Evolutionary conservation across 2,113 vertebrate species (phyloP), one percentile per base, ranked within the genome.

Genomic region (Misgurnus mizolepis): DNA sequence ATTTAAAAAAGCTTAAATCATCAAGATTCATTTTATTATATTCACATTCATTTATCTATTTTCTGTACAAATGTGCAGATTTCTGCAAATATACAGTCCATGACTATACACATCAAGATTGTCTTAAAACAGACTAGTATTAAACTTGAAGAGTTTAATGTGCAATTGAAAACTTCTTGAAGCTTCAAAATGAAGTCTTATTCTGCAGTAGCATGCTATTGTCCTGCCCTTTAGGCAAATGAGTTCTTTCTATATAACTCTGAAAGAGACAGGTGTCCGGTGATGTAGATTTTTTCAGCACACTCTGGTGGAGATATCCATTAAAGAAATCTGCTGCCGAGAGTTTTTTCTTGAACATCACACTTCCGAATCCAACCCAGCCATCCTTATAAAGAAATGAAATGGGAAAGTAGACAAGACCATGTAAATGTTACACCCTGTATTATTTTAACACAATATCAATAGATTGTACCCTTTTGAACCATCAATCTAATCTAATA

Each of bases 251-350:
- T 80, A 84, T 91, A 72, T 92, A 89, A 18, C 95, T 97, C 77
- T 94, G 85, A 89, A 99, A 98, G 65, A 83, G 88, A 80, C 92
- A 93, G 0, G 87, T 89, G 7, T 78, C 83, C 49, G 85, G 79
- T 1, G 1, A 14, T 0, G 49, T 67, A 0, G 86, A 55, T 64
- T 84, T 86, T 62, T 86, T 88, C 80, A 91, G 89, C 85, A 92
- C 83, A 80, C 88, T 94, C 2, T 86, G 90, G 67, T 99, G 97
- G 83, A 99, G 91, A 83, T 98, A 99, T 7, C 98, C 98, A 0
- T 99, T 99, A 84, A 97, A 95, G 90, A 99, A 99, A 85, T 99
- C 98, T 34, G 89, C 50, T 34, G 98, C 96, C 1, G 95, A 94
- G 27, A 99, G 90, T 22, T 88, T 89, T 89, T 96, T 98, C 85